Evolutionary conservation across 2,797 vertebrate genomes (phyloP).

Genomic region (Balearica regulorum): DNA sequence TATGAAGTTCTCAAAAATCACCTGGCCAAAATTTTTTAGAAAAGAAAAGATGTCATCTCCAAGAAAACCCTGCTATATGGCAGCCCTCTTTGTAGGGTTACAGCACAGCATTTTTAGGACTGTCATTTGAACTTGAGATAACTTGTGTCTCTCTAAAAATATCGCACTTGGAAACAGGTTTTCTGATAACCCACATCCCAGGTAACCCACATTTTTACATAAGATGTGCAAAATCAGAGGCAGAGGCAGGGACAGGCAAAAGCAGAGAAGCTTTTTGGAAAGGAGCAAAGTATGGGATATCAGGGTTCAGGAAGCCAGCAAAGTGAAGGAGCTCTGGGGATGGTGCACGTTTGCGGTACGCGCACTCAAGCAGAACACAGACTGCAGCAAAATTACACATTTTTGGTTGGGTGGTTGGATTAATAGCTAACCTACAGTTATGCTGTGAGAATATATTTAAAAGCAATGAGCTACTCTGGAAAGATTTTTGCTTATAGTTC

Average conservation of each 20-base stretch:
- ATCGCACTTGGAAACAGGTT: background rate
- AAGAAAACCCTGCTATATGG: background rate
- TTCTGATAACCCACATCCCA: background rate
- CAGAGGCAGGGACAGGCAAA: background rate
- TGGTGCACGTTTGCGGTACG: accelerated
- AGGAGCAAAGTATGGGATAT: background rate
- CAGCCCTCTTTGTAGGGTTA: background rate
- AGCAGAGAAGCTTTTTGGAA: background rate
- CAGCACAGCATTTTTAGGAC: background rate
- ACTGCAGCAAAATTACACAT: background rate
- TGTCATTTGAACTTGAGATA: background rate
- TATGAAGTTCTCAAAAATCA: background rate
- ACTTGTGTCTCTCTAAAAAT: background rate
- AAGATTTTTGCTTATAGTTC: background rate
- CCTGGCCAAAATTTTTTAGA: background rate
- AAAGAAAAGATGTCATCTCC: background rate
- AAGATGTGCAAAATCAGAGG: background rate
- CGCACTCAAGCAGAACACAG: background rate
- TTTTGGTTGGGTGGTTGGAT: background rate
- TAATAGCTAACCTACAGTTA: background rate
- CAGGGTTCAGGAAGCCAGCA: background rate
- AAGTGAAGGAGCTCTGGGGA: background rate
- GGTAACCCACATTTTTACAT: background rate
- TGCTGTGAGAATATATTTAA: background rate
- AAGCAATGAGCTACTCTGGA: background rate